Evolutionary conservation across 2,888 invertebrate genomes (phyloP).

Genomic region (Agrilus biguttatus): DNA sequence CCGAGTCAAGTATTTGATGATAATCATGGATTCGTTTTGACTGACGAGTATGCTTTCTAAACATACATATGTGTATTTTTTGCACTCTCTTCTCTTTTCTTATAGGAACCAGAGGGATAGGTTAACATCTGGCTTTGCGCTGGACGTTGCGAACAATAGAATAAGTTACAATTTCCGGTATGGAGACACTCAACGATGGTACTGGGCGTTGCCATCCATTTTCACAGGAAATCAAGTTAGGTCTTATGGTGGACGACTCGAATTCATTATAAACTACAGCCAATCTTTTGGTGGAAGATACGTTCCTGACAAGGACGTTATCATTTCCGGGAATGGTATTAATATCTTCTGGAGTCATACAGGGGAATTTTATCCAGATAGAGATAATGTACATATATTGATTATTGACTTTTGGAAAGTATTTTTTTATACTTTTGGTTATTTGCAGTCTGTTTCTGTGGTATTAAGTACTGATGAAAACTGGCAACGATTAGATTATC

Average conservation of each 20-base stretch:
- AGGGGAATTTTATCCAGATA: conserved; percentile 36
- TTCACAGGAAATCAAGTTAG: conserved; percentile 63
- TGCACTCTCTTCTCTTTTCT: background rate
- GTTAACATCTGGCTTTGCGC: conserved; percentile 33
- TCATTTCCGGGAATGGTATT: conserved; percentile 64
- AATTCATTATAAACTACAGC: conserved; percentile 58
- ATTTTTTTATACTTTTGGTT: conserved; percentile 1
- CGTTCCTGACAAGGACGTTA: conserved; percentile 62
- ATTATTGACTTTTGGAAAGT: background rate
- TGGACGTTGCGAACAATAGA: conserved; percentile 43
- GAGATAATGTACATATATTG: conserved; percentile 42
- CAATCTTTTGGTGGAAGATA: conserved; percentile 33
- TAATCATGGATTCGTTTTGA: conserved; percentile 45
- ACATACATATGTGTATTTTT: background rate
- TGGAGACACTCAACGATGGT: conserved; percentile 37
- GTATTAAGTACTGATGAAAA: conserved; percentile 44
- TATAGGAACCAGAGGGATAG: conserved; percentile 27
- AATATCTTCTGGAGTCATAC: conserved; percentile 65
- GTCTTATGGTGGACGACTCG: conserved; percentile 76
- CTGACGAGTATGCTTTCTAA: conserved; percentile 35
- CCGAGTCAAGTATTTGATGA: conserved; percentile 45
- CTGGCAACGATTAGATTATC: conserved; percentile 46
- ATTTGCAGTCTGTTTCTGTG: conserved; percentile 43
- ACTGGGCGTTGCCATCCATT: conserved; percentile 60
- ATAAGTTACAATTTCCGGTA: conserved; percentile 43